These are phyloP conservation scores for Mimumesa dahlbomi DNA, from an alignment of 2,888 invertebrate genomes.

Conservation along the genomic window DNA sequence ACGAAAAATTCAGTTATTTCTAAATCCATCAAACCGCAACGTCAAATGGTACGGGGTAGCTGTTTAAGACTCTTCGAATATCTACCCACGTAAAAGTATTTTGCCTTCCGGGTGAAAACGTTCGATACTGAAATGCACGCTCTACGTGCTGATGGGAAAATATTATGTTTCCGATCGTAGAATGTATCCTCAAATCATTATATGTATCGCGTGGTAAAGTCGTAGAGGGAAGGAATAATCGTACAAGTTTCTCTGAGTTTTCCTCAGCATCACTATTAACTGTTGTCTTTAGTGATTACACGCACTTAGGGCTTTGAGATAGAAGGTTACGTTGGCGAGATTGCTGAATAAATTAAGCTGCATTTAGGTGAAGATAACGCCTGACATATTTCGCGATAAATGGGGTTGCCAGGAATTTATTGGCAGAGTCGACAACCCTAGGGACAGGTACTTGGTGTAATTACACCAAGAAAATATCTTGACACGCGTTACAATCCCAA, in stretches of 20 bases:
- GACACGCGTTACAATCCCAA: not conserved
- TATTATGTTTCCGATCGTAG: constrained; percentile 2
- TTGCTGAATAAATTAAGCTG: constrained; percentile 13
- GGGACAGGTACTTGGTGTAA: not conserved
- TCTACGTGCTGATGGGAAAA: not conserved
- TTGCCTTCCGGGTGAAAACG: not conserved
- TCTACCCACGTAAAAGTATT: not conserved
- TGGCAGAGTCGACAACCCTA: constrained; percentile 1
- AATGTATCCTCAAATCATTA: no score
- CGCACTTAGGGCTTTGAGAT: no score
- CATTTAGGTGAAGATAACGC: constrained; percentile 5
- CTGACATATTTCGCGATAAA: constrained; percentile 5
- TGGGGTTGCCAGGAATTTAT: constrained; percentile 5
- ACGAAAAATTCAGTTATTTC: no score
- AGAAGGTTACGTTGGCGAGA: not conserved
- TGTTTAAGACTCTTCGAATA: not conserved
- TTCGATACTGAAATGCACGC: constrained; percentile 4
- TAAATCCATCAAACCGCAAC: no score
- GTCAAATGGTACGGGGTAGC: not conserved
- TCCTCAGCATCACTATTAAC: not conserved
- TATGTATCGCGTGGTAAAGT: no score
- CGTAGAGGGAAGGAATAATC: no score
- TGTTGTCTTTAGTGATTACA: not conserved
- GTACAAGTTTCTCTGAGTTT: not conserved
- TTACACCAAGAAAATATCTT: constrained; percentile 1